These are phyloP conservation scores for Tanypteryx hageni DNA, from an alignment of 2,888 invertebrate species.

Conservation along the genomic window DNA sequence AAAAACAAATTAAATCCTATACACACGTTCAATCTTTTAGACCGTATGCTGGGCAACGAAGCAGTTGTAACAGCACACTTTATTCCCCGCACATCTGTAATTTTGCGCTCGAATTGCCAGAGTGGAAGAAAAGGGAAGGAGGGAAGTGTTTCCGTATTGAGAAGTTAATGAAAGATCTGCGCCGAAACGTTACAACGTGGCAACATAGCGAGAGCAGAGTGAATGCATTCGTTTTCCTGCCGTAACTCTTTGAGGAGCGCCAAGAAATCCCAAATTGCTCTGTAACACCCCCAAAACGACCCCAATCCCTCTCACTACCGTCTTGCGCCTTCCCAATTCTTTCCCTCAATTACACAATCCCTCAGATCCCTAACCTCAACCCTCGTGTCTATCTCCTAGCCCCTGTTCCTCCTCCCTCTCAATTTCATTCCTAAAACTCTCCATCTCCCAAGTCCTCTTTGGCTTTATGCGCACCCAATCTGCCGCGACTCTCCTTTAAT, in stretches of 20 bases:
- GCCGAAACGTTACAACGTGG: neutral
- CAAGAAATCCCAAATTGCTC: slow-evolving; percentile 15
- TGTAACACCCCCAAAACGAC: neutral
- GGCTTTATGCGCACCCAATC: neutral
- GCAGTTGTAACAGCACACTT: too few relatives aligned
- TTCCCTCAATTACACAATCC: slow-evolving; percentile 20
- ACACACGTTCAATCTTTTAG: too few relatives aligned
- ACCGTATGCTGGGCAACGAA: too few relatives aligned
- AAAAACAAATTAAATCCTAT: too few relatives aligned
- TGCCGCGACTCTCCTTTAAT: neutral
- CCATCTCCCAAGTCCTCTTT: neutral
- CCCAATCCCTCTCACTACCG: neutral
- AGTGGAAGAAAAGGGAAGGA: too few relatives aligned
- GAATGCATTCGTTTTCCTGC: slow-evolving; percentile 14
- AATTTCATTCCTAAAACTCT: neutral
- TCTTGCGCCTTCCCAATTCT: neutral
- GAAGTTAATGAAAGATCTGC: neutral
- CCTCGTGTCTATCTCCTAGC: neutral
- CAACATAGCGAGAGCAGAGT: neutral
- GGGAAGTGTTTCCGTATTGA: neutral
- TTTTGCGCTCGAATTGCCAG: too few relatives aligned
- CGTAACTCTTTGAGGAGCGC: neutral
- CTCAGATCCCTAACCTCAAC: neutral
- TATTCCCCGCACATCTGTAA: too few relatives aligned
- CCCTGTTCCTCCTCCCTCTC: neutral